Conservation (phyloP, 2,113 vertebrate genomes). For the Onychostoma macrolepis region DNA sequence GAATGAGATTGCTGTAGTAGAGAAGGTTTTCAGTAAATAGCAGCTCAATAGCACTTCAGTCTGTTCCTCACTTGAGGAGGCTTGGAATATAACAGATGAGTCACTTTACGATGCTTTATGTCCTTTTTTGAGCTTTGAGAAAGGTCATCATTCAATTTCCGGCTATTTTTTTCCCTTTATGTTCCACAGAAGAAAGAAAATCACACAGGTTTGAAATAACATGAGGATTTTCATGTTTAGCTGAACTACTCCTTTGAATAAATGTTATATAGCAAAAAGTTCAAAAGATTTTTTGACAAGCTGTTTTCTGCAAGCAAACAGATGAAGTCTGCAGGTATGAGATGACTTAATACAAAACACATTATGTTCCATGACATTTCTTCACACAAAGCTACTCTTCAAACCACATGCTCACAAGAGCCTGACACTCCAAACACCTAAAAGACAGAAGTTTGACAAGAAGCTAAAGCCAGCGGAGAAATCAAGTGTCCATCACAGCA, state of each 20-base stretch:
- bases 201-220: background rate
- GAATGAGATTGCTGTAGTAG: background rate
- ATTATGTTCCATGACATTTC: background rate
- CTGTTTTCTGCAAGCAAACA: background rate
- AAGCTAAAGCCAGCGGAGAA: background rate
- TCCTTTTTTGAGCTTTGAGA: background rate
- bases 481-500: background rate
- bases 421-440: background rate
- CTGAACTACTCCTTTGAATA: background rate
- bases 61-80: background rate
- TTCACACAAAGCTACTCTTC: slow-evolving; percentile 10
- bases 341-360: background rate
- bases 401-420: background rate
- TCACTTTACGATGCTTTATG: background rate
- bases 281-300: background rate
- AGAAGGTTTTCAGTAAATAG: background rate
- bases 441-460: too few species aligned
- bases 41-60: background rate
- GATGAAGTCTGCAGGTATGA: background rate
- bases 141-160: background rate
- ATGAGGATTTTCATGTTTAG: background rate
- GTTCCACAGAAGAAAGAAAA: background rate
- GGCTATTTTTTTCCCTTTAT: background rate
- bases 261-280: background rate
- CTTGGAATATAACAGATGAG: background rate